These are phyloP conservation scores for Rattus rattus DNA, from an alignment of 2,113 vertebrate genomes.

Conservation along the genomic window DNA sequence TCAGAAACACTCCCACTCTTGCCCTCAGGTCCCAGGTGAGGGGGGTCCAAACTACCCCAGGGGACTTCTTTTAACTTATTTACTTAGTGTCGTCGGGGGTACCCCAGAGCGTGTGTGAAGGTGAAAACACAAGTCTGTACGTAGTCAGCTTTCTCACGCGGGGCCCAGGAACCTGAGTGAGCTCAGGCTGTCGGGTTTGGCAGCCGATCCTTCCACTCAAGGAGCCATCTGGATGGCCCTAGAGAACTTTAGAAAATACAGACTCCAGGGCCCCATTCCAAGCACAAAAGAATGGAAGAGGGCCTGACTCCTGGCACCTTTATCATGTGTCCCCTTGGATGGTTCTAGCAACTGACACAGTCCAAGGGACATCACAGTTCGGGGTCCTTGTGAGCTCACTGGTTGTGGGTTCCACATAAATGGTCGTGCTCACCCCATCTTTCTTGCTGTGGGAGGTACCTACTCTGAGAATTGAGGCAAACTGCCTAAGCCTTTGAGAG, in stretches of 20 bases:
- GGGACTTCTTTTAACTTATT: not conserved
- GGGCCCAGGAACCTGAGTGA: not conserved
- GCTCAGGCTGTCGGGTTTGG: not conserved
- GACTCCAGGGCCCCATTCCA: not conserved
- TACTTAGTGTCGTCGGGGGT: not conserved
- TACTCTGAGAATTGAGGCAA: not conserved
- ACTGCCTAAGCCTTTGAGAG: conserved; percentile 20
- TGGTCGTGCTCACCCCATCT: not conserved
- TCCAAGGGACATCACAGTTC: rapidly evolving
- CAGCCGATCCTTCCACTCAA: not conserved
- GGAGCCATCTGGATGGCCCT: not conserved
- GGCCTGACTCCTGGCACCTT: not conserved
- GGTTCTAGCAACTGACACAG: not conserved
- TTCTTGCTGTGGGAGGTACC: not conserved
- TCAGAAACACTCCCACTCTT: not conserved
- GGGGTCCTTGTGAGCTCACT: not conserved
- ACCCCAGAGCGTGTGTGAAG: not conserved
- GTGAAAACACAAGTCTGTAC: not conserved
- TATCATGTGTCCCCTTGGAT: not conserved
- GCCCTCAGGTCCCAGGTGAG: not conserved
- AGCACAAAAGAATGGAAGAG: not conserved
- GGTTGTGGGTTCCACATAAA: rapidly evolving
- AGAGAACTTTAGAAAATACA: not conserved
- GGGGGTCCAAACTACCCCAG: not conserved
- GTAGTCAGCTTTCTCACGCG: not conserved